Percentiles rank a stretch among this genome's conserved stretches.
phyloP scores from a whole-genome alignment of 2,888 invertebrate species.

The Andrena flavipes region DNA sequence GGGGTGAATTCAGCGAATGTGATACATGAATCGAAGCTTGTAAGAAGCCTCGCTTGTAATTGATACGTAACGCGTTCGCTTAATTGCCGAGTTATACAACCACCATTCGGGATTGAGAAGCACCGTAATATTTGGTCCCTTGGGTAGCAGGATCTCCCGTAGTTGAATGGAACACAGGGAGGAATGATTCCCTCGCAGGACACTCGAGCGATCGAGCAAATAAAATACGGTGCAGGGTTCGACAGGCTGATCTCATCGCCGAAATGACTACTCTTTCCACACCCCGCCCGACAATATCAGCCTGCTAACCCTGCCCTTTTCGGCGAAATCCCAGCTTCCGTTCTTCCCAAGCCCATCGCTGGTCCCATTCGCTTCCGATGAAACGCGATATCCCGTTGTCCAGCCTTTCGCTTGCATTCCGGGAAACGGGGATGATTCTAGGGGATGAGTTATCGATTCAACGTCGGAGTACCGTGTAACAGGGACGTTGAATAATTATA shows the following conservation, averaged over 20 bases:
- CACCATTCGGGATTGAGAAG: constrained; percentile 1
- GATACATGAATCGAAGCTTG: too few relatives aligned
- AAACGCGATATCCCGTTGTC: constrained; percentile 14
- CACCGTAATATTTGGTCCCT: not conserved
- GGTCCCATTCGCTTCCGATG: constrained; percentile 15
- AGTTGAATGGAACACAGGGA: constrained; percentile 1
- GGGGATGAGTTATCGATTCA: not conserved
- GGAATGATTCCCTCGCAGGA: constrained; percentile 45
- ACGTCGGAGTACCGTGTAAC: not conserved
- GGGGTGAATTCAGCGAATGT: too few relatives aligned
- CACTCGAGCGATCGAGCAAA: constrained; percentile 61
- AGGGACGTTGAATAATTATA: not conserved
- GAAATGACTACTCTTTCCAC: constrained; percentile 83
- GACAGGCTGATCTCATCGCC: constrained; percentile 85
- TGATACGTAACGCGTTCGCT: not conserved
- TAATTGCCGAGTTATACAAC: not conserved
- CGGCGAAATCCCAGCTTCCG: constrained; percentile 53
- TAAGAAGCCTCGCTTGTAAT: not conserved
- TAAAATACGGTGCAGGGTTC: constrained; percentile 82
- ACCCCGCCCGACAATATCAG: constrained; percentile 85
- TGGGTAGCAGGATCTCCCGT: not conserved
- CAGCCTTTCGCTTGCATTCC: not conserved
- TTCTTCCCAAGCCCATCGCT: constrained; percentile 25
- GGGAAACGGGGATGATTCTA: not conserved
- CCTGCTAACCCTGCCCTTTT: constrained; percentile 84